Conservation (phyloP, 2,888 invertebrate genomes). For the Leptinotarsa rubiginosa region DNA sequence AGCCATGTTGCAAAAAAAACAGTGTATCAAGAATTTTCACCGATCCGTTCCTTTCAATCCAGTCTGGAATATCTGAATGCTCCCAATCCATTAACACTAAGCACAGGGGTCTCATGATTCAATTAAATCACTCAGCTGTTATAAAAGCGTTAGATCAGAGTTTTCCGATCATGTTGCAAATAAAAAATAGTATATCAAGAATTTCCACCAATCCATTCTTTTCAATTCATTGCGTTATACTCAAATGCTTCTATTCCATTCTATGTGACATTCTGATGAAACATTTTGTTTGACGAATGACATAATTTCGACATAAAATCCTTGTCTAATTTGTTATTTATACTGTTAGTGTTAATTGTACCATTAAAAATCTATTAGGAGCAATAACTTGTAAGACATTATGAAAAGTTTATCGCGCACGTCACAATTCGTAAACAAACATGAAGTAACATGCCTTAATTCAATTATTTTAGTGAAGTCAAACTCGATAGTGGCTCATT, state of each 20-base stretch:
- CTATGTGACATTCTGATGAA: background rate
- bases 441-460: constrained; percentile 33
- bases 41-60: no score
- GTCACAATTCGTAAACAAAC: constrained; percentile 37
- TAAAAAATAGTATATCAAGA: no score
- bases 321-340: constrained; percentile 31
- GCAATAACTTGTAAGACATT: constrained; percentile 31
- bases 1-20: background rate
- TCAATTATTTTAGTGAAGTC: constrained; percentile 31
- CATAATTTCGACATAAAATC: background rate
- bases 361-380: constrained; percentile 43
- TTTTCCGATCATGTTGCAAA: no score
- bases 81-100: no score
- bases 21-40: no score
- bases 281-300: background rate
- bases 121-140: no score
- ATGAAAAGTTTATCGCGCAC: constrained; percentile 39
- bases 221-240: no score
- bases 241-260: background rate
- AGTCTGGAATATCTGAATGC: no score
- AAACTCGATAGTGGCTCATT: constrained; percentile 29
- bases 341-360: constrained; percentile 38
- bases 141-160: no score
- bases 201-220: no score
- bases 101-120: no score